Conservation (phyloP, 2,113 vertebrate species). For the Eupsittula cactorum region DNA sequence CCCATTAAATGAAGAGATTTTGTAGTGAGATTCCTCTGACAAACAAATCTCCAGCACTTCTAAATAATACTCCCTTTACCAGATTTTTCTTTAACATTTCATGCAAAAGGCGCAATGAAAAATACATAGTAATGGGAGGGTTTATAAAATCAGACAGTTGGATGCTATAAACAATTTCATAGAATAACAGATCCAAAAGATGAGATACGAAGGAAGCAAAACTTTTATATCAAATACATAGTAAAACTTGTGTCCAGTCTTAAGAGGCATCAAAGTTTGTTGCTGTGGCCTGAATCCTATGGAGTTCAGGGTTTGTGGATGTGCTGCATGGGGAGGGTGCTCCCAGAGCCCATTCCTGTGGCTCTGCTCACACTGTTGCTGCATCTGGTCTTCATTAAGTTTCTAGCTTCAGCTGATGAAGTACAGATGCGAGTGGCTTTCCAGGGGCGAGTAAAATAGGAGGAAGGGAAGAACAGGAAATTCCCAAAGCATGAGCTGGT, state of each 20-base stretch:
- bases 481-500: constrained; percentile 16
- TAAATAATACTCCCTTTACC: not conserved
- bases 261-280: fast-evolving
- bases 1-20: not conserved
- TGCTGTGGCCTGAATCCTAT: not conserved
- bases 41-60: not conserved
- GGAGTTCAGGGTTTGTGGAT: not conserved
- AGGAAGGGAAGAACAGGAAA: constrained; percentile 61
- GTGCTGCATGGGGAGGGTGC: too few relatives aligned
- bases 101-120: not conserved
- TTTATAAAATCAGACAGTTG: not conserved
- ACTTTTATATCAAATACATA: not conserved
- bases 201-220: not conserved
- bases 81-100: not conserved
- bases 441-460: not conserved
- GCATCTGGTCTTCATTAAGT: not conserved
- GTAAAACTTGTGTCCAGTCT: not conserved
- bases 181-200: not conserved
- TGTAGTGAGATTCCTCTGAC: not conserved
- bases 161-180: not conserved
- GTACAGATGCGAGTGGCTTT: constrained; percentile 60
- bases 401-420: constrained; percentile 24
- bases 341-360: not conserved
- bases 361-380: not conserved
- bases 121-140: not conserved